These are phyloP conservation scores for Formica selysi DNA, from an alignment of 1,140 invertebrate genomes.

Conservation along the genomic window DNA sequence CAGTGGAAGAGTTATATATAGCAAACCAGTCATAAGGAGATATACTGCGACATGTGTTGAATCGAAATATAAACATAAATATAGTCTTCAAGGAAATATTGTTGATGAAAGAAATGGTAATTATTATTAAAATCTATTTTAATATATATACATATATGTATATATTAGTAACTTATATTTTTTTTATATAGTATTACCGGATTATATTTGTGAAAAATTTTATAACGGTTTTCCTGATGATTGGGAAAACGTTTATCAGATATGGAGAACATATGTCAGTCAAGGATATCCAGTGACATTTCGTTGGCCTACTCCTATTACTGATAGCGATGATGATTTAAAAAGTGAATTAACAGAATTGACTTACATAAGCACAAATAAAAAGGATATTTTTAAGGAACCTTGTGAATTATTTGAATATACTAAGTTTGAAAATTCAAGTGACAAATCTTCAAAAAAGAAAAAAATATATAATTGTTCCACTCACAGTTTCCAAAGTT, in stretches of 20 bases:
- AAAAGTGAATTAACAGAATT: conserved; percentile 79
- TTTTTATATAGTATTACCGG: conserved; percentile 77
- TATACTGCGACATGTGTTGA: conserved; percentile 68
- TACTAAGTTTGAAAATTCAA: neutral
- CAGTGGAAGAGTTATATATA: conserved; percentile 78
- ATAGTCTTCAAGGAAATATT: conserved; percentile 78
- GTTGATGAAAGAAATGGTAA: conserved; percentile 78
- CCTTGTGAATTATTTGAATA: neutral
- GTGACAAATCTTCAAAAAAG: neutral
- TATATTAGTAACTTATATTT: neutral
- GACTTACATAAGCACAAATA: neutral
- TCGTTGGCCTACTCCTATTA: conserved; percentile 81
- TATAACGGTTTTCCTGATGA: conserved; percentile 84
- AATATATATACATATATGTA: neutral
- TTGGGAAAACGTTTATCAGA: conserved; percentile 81
- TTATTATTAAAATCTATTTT: conserved; percentile 22
- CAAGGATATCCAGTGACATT: conserved; percentile 74
- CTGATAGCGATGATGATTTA: conserved; percentile 83
- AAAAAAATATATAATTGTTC: neutral
- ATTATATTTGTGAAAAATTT: conserved; percentile 82
- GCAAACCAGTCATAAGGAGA: conserved; percentile 79
- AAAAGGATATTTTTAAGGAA: neutral
- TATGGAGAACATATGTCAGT: conserved; percentile 79
- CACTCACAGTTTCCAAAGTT: neutral
- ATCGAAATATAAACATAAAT: conserved; percentile 79